Conservation (phyloP, 2,113 vertebrate genomes). For the Entelurus aequoreus region DNA sequence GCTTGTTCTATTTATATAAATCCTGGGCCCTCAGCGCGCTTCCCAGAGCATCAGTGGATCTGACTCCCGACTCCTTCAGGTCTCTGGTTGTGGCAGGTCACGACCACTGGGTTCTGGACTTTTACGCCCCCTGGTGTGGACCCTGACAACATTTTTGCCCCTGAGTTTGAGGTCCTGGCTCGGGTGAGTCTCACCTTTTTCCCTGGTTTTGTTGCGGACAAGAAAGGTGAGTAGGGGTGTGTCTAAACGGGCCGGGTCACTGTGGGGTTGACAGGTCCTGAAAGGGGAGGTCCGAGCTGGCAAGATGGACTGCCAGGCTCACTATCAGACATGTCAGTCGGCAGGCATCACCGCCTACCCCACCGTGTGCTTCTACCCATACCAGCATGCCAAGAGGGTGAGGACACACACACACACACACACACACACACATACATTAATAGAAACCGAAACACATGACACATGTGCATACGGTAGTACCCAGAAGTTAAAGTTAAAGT, state of each 20-base stretch:
- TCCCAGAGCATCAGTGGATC: constrained; percentile 80
- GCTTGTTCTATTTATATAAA: too few species aligned
- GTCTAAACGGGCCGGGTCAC: neutral
- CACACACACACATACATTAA: too few species aligned
- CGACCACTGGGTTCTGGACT: constrained; percentile 93
- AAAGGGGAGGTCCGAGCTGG: constrained; percentile 89
- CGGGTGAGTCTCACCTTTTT: constrained; percentile 69
- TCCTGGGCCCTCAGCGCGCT: constrained; percentile 71
- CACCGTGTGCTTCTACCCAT: constrained; percentile 83
- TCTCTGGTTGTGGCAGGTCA: constrained; percentile 80
- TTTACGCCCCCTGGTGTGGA: constrained; percentile 96
- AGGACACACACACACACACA: constrained; percentile 9
- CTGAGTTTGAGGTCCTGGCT: constrained; percentile 92
- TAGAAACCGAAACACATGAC: too few species aligned
- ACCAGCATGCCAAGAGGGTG: constrained; percentile 76
- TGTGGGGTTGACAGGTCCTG: constrained; percentile 70
- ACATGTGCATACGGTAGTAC: too few species aligned
- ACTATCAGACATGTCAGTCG: constrained; percentile 79
- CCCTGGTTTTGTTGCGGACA: neutral
- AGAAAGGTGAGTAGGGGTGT: neutral
- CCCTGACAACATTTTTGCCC: constrained; percentile 94
- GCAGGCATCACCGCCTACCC: constrained; percentile 89
- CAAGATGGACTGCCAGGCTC: constrained; percentile 91
- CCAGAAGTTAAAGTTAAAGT: too few species aligned
- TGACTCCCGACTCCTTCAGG: constrained; percentile 84